Evolutionary conservation across 2,797 vertebrate species (phyloP).

Genomic region (Diplodus puntazzo): DNA sequence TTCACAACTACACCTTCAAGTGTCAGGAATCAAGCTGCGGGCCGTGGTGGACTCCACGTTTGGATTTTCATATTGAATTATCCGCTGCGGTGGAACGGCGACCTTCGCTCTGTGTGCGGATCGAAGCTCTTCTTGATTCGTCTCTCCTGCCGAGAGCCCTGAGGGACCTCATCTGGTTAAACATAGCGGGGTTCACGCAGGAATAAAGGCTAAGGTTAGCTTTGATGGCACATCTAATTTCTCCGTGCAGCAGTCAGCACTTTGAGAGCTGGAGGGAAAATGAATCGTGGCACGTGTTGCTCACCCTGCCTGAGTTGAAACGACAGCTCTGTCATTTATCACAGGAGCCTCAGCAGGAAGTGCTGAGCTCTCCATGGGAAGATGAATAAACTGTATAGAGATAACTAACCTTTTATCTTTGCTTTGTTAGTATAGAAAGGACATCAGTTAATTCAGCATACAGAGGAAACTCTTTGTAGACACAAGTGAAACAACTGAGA

Average conservation of each 20-base stretch:
- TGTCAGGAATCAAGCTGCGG: conserved; percentile 50
- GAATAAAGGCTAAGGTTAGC: conserved; percentile 68
- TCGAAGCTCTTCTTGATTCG: conserved; percentile 53
- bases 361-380: conserved; percentile 13
- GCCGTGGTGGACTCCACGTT: conserved; percentile 19
- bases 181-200: conserved; percentile 51
- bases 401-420: conserved; percentile 30
- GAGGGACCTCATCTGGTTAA: conserved; percentile 51
- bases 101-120: conserved; percentile 52
- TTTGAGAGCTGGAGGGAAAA: conserved; percentile 56
- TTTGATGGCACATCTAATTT: conserved; percentile 73
- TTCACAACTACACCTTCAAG: conserved; percentile 46
- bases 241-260: conserved; percentile 59
- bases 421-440: background rate
- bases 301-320: conserved; percentile 58
- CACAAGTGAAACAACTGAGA: background rate
- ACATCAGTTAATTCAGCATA: conserved; percentile 21
- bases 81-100: conserved; percentile 21
- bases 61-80: conserved; percentile 66
- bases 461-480: background rate
- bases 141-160: conserved; percentile 44
- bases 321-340: conserved; percentile 61
- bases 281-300: conserved; percentile 61
- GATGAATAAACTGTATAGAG: conserved; percentile 25
- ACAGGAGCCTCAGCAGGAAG: conserved; percentile 45